Base-by-base conservation (phyloP, 2,797 vertebrate species). In the Thunnus albacares region DNA sequence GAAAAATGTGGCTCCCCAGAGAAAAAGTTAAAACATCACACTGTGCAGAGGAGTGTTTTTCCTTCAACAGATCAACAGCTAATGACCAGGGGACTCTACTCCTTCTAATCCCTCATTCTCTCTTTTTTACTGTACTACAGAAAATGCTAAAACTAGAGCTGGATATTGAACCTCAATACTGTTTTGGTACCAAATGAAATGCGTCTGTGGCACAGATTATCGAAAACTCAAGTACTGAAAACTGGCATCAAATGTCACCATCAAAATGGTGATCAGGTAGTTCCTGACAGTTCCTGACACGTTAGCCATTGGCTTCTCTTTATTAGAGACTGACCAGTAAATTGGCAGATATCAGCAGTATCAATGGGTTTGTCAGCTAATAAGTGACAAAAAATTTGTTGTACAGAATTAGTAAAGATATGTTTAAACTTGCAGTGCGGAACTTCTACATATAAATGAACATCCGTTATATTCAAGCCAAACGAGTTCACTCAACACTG, bases 1-100 rank as follows among this genome's bases (percentile, higher is more conserved):
- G n/a, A 77, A 74, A 71, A 82, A 80, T 53, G 67, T 72, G 26
- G 63, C n/a, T 77, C 79, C 75, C 73, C 1, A 8, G 71, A 83
- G 83, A 74, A 68, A 76, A 66, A 2, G 20, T 71, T 58, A 59
- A 56, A 83, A 67, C 82, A 75, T 75, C 45, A 68, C 52, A 71
- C 55, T 69, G 60, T 5, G 24, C 18, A 38, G 49, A 58, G 28
- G 24, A 68, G 17, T 35, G 72, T 53, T 83, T 83, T 64, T 77
- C 45, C 57, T 71, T 59, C 45, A 56, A 62, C 55, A 77, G 59
- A 76, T 79, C 24, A 75, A 52, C 72, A 71, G 47, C 59, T 71
- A 66, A 72, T 26, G 53, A 80, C 38, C 66, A 68, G 35, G 1
- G 35, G 60, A 55, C 67, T 82, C 13, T 8, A 5, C 56, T 14